These are phyloP conservation scores for Platycheirus rosarum DNA, from an alignment of 2,888 invertebrate species.

Conservation along the genomic window DNA sequence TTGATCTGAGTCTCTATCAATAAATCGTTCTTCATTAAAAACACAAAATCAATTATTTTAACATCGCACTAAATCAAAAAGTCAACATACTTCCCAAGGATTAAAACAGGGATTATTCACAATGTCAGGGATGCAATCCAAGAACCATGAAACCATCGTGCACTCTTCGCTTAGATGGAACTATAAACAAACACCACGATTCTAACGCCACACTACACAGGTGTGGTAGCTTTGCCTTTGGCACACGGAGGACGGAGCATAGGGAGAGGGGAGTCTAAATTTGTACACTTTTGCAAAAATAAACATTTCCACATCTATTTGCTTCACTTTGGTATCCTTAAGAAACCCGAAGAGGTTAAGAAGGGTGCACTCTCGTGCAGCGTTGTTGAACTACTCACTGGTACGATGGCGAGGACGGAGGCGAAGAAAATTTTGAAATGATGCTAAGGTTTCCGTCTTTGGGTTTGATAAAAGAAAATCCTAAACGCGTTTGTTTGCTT, in stretches of 20 bases:
- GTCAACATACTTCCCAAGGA: constrained; percentile 15
- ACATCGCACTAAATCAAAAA: not conserved
- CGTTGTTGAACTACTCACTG: no score
- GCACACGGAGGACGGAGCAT: not conserved
- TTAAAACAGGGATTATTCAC: constrained; percentile 16
- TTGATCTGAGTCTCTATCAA: not conserved
- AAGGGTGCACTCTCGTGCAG: constrained; percentile 47
- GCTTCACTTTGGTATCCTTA: constrained; percentile 51
- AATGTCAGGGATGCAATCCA: constrained; percentile 3
- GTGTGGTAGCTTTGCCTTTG: constrained; percentile 19
- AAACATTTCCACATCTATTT: constrained; percentile 56
- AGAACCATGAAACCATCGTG: constrained; percentile 1
- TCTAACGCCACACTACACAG: constrained; percentile 1
- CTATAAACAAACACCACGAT: constrained; percentile 9
- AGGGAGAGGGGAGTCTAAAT: not conserved
- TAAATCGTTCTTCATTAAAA: not conserved
- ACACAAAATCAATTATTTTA: not conserved
- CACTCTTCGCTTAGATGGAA: constrained; percentile 4
- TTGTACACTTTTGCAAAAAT: constrained; percentile 47
- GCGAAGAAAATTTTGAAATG: constrained; percentile 28
- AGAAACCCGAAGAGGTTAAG: constrained; percentile 26
- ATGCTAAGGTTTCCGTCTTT: no score
- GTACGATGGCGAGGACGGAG: constrained; percentile 35
- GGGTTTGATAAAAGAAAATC: constrained; percentile 50
- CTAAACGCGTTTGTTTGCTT: constrained; percentile 37